A percentile compares a stretch with the other conserved stretches of the same genome.
Conservation (phyloP, 2,797 vertebrate species). For the Holocentrus rufus region DNA sequence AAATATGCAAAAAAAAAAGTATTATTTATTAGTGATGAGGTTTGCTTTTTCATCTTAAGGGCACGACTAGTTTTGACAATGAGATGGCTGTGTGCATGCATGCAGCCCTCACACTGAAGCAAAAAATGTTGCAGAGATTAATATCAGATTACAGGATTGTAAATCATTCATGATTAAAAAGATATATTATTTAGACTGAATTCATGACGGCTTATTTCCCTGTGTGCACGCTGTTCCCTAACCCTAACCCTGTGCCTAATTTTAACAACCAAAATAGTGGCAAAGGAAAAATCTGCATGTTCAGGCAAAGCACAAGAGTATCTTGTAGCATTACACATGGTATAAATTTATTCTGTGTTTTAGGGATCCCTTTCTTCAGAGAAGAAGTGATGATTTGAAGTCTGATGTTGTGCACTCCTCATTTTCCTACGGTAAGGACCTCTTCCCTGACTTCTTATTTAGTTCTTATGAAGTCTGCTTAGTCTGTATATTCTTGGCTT, state of each 20-base stretch:
- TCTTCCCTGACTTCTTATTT: background rate
- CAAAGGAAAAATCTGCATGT: constrained; percentile 7
- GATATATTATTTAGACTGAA: background rate
- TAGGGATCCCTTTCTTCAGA: constrained; percentile 76
- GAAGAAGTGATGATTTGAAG: constrained; percentile 71
- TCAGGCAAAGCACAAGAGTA: constrained; percentile 15
- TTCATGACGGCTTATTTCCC: constrained; percentile 11
- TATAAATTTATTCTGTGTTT: constrained; percentile 50
- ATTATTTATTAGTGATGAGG: background rate
- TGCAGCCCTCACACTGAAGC: background rate
- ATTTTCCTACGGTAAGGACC: constrained; percentile 74
- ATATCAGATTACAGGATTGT: constrained; percentile 22
- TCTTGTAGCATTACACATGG: constrained; percentile 1
- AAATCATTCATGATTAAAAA: constrained; percentile 18
- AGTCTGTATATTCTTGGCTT: background rate
- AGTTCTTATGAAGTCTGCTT: background rate
- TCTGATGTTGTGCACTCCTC: constrained; percentile 59
- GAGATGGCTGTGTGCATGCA: background rate
- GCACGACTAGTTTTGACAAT: background rate
- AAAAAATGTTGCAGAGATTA: background rate
- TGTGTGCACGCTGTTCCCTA: constrained; percentile 4
- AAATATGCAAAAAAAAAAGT: background rate
- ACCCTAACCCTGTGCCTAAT: no score
- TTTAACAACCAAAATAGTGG: background rate
- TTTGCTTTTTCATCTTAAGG: background rate